phyloP scores from a whole-genome alignment of 1,140 invertebrate species.

The Wasmannia auropunctata region DNA sequence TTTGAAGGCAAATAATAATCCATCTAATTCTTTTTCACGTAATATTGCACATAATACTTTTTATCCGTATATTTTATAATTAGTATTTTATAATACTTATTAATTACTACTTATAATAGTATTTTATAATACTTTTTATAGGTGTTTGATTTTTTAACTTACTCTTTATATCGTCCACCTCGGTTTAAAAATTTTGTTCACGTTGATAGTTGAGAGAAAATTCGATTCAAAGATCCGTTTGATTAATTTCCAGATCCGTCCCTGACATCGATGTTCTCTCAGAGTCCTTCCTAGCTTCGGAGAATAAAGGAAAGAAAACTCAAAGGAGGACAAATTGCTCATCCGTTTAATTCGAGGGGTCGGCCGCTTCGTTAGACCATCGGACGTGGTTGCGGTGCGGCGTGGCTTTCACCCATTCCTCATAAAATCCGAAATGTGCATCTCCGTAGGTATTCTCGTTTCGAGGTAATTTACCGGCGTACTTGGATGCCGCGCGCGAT shows the following conservation, averaged over 20 bases:
- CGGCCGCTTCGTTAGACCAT: conserved; percentile 37
- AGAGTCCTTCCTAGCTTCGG: background rate
- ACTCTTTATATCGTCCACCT: background rate
- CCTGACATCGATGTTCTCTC: background rate
- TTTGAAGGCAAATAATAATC: background rate
- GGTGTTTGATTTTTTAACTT: background rate
- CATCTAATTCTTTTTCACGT: background rate
- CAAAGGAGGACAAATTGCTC: conserved; percentile 29
- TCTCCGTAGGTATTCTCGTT: conserved; percentile 41
- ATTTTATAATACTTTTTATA: background rate
- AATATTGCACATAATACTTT: background rate
- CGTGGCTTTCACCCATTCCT: conserved; percentile 54
- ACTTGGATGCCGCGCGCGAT: background rate
- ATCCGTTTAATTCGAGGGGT: conserved; percentile 54
- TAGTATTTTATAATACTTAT: too few relatives aligned
- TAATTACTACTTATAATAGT: too few relatives aligned
- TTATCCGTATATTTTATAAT: too few relatives aligned
- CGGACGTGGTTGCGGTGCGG: conserved; percentile 30
- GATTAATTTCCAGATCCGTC: background rate
- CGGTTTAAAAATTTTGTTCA: background rate
- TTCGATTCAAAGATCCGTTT: background rate
- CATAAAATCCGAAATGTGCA: conserved; percentile 53
- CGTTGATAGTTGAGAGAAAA: background rate
- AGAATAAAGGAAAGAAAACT: conserved; percentile 2
- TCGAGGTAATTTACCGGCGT: background rate